These are phyloP conservation scores for Daphoenositta chrysoptera DNA, from an alignment of 2,113 vertebrate genomes.

Conservation along the genomic window DNA sequence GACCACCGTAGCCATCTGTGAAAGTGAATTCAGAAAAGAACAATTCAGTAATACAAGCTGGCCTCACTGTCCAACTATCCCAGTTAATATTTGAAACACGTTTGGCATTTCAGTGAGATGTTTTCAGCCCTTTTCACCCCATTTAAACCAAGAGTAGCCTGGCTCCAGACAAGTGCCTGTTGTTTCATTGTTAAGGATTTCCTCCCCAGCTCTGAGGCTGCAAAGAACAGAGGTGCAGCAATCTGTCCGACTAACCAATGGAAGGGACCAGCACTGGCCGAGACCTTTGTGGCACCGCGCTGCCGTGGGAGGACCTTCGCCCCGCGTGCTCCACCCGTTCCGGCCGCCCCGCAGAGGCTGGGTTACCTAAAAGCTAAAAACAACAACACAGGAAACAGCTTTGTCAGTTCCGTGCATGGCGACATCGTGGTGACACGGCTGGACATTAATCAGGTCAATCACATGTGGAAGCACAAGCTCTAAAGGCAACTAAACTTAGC, in stretches of 20 bases:
- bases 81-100: not conserved
- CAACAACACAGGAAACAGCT: slow-evolving; percentile 54
- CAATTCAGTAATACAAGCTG: not conserved
- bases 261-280: slow-evolving; percentile 83
- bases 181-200: not conserved
- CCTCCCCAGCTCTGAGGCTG: not conserved
- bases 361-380: slow-evolving; percentile 90
- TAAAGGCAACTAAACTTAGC: slow-evolving; percentile 83
- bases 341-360: slow-evolving; percentile 76
- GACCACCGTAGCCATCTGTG: slow-evolving; percentile 84
- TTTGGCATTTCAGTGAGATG: not conserved
- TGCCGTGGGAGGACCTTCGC: slow-evolving; percentile 78
- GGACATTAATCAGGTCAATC: slow-evolving; percentile 14
- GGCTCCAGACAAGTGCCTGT: not conserved
- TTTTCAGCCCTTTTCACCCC: not conserved
- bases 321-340: slow-evolving; percentile 83
- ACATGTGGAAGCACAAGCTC: slow-evolving; percentile 65
- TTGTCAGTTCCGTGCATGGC: not conserved
- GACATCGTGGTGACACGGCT: not conserved
- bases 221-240: not conserved
- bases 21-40: not conserved
- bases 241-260: slow-evolving; percentile 86
- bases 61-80: not conserved
- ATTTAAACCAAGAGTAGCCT: not conserved
- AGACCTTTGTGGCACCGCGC: slow-evolving; percentile 77